Evolutionary conservation across 2,888 invertebrate genomes (phyloP).

Genomic region (Andrena chrysosceles): DNA sequence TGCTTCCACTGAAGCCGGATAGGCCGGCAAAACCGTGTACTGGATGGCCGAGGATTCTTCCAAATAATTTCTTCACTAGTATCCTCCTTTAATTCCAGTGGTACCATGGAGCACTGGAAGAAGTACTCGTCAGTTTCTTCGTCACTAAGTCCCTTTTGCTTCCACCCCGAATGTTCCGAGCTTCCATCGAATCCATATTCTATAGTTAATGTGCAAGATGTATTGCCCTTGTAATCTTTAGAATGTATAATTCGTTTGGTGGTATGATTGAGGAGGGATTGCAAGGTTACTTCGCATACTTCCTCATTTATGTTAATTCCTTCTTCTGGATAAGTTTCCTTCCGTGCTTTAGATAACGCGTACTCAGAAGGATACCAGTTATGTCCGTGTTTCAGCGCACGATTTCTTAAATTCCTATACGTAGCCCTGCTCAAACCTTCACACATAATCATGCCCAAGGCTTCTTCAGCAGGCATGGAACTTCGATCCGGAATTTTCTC

Average conservation of each 20-base stretch:
- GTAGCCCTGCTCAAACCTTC: slow-evolving; percentile 1
- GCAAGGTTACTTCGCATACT: neutral
- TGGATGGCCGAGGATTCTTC: slow-evolving; percentile 26
- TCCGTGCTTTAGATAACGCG: neutral
- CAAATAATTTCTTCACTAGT: neutral
- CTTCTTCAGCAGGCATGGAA: slow-evolving; percentile 2
- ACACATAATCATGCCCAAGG: neutral
- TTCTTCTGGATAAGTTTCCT: slow-evolving; percentile 12
- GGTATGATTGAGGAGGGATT: slow-evolving; percentile 2
- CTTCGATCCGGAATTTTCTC: neutral
- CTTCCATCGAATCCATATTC: slow-evolving; percentile 22
- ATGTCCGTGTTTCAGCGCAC: slow-evolving; percentile 1
- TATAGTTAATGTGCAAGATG: neutral
- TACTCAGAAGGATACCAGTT: neutral
- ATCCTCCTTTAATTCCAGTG: neutral
- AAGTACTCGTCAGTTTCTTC: slow-evolving; percentile 9
- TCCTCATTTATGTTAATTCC: neutral
- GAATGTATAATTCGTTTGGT: neutral
- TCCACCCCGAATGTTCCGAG: slow-evolving; percentile 21
- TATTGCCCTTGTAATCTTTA: neutral
- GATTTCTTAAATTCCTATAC: neutral
- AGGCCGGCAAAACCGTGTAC: slow-evolving; percentile 16
- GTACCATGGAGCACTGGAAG: slow-evolving; percentile 2
- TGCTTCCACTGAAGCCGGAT: slow-evolving; percentile 16
- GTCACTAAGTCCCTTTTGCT: slow-evolving; percentile 6